Percentiles rank a stretch among this genome's conserved stretches.
Conservation (phyloP, 2,113 vertebrate species). For the Sclerurus mexicanus region DNA sequence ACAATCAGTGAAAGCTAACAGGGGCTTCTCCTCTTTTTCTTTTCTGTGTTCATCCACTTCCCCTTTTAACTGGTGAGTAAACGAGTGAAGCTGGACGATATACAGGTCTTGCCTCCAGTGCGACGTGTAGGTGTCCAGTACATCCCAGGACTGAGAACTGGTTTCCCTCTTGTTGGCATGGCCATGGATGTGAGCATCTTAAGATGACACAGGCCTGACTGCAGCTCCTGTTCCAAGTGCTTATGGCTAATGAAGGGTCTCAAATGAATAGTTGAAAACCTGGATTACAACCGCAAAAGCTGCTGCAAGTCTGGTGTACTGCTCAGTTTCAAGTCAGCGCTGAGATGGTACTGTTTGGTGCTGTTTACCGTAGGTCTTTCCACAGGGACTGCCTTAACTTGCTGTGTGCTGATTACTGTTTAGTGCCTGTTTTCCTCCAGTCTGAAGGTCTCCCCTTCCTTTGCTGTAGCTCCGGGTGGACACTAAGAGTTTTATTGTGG, state of each 20-base stretch:
- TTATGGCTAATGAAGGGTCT: background rate
- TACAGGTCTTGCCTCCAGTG: background rate
- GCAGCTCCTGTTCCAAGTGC: background rate
- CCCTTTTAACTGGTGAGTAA: background rate
- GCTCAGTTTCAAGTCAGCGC: background rate
- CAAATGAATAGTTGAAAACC: background rate
- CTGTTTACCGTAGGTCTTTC: background rate
- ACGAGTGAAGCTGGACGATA: background rate
- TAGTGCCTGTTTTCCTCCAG: background rate
- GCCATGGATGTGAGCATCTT: background rate
- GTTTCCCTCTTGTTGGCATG: background rate
- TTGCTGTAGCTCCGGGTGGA: background rate
- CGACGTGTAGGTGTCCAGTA: background rate
- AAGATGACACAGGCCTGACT: accelerated
- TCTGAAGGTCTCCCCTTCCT: background rate
- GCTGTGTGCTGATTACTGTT: background rate
- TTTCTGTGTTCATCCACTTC: background rate
- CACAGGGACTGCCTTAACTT: background rate
- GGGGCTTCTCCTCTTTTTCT: background rate
- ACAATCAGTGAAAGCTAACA: background rate
- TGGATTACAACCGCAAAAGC: background rate
- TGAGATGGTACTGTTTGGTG: background rate
- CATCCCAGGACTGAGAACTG: accelerated
- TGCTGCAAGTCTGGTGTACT: background rate
- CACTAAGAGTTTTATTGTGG: background rate